Base-by-base conservation (phyloP, 1,140 invertebrate species). In the Myzus persicae region DNA sequence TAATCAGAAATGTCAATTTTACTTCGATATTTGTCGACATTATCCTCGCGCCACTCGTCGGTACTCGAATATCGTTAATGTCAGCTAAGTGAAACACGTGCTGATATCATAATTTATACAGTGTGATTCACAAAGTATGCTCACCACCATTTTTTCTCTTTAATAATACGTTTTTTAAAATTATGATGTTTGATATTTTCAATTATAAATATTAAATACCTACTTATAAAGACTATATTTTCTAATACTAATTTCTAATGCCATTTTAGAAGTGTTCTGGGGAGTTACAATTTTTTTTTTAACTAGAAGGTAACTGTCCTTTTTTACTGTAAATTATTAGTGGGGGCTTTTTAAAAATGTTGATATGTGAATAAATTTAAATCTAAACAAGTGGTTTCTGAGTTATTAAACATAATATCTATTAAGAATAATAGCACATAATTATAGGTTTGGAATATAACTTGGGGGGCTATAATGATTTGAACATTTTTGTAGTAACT, bases 1-100 rank as follows among this genome's bases (percentile, higher is more conserved):
- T 76, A 76, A 76, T 76, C 59, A n/a, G 14, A 76, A 76, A 76
- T 76, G n/a, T 76, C 31, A 76, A n/a, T 76, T 76, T 76, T 76
- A n/a, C 59, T 76, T 76, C 59, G 5, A 4, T n/a, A 76, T 76
- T 76, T 76, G 31, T n/a, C 59, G 59, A 31, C 14, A 18, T 76
- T 76, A 36, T n/a, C 59, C 31, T 76, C n/a, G n/a, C n/a, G n/a
- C 59, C 31, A n/a, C 59, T 76, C 59, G n/a, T 76, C 59, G 2
- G 59, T 18, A 76, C 59, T 76, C 31, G 31, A n/a, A 76, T 76
- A 4, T 76, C 59, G 59, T 76, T 76, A 76, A 76, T n/a, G 59
- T 67, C 59, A n/a, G 59, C n/a, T n/a, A 76, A 76, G n/a, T 76
- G 59, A 76, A n/a, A 76, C 31, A 18, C 59, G 11, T 31, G 1